Percentiles rank a stretch among this genome's conserved stretches.
phyloP scores from a whole-genome alignment of 2,888 invertebrate genomes.

The Andricus curvator region DNA sequence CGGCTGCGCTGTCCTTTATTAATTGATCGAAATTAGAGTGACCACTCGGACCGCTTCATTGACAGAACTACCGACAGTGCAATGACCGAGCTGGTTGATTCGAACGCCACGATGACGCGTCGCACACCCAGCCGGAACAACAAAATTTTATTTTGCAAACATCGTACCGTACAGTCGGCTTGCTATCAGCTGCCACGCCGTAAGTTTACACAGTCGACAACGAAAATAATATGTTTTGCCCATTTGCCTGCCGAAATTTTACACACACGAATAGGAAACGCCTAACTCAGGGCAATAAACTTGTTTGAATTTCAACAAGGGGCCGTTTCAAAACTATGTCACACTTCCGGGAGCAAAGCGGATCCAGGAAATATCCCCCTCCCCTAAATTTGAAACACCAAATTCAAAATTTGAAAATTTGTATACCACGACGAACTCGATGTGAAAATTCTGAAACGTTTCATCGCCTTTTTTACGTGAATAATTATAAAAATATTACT shows the following conservation, averaged over 20 bases:
- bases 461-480: too few relatives aligned
- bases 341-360: too few relatives aligned
- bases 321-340: too few relatives aligned
- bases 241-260: constrained; percentile 1
- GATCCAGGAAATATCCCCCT: too few relatives aligned
- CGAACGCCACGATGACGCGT: constrained; percentile 70
- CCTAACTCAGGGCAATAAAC: not conserved
- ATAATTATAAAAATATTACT: too few relatives aligned
- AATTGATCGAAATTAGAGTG: constrained; percentile 76
- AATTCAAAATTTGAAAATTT: too few relatives aligned
- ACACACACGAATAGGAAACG: not conserved
- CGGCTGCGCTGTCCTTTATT: constrained; percentile 63
- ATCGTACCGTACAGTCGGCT: constrained; percentile 34
- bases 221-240: not conserved
- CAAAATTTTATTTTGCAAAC: constrained; percentile 70
- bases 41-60: constrained; percentile 68
- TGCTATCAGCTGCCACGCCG: constrained; percentile 43
- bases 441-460: too few relatives aligned
- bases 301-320: not conserved
- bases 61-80: constrained; percentile 70
- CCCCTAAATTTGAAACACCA: too few relatives aligned
- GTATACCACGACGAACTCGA: too few relatives aligned
- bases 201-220: not conserved
- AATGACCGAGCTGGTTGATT: constrained; percentile 73
- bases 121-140: constrained; percentile 66